Percentiles rank a stretch among this genome's conserved stretches.
phyloP scores from a whole-genome alignment of 2,113 vertebrate genomes.

The Colistium nudipinnis region DNA sequence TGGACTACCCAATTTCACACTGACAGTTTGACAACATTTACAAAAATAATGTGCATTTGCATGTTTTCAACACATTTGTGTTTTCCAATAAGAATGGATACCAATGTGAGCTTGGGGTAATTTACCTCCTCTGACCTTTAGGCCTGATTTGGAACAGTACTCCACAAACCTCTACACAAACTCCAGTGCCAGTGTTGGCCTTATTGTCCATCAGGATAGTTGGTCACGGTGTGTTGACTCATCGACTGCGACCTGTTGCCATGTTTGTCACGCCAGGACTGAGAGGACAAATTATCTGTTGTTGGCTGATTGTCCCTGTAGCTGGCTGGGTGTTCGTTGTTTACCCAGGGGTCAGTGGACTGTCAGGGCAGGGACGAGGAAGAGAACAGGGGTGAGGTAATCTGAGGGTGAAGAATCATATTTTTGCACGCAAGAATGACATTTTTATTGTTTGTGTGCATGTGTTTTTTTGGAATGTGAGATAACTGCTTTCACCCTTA shows the following conservation, averaged over 20 bases:
- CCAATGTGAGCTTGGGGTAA: not conserved
- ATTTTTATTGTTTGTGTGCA: not conserved
- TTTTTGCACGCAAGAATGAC: not conserved
- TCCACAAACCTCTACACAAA: too few species aligned
- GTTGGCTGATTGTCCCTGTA: conserved; percentile 26
- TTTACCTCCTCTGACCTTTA: not conserved
- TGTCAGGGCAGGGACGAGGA: not conserved
- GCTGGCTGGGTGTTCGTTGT: conserved; percentile 15
- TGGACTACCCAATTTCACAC: not conserved
- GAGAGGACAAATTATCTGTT: conserved; percentile 40
- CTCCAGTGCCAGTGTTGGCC: not conserved
- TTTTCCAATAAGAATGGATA: too few species aligned
- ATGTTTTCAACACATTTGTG: too few species aligned
- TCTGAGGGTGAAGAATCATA: not conserved
- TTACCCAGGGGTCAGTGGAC: conserved; percentile 27
- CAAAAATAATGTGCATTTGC: not conserved
- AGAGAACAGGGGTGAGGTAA: not conserved
- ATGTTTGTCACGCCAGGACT: conserved; percentile 20
- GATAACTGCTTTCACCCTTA: too few species aligned
- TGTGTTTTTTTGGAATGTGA: not conserved
- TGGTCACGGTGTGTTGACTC: conserved; percentile 47
- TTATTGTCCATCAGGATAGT: not conserved
- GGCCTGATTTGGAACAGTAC: conserved; percentile 5
- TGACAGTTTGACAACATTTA: not conserved
- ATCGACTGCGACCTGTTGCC: conserved; percentile 29